Conservation (phyloP, 92 coral and sea anemone genomes). For the Umimayanthus chanpuru region DNA sequence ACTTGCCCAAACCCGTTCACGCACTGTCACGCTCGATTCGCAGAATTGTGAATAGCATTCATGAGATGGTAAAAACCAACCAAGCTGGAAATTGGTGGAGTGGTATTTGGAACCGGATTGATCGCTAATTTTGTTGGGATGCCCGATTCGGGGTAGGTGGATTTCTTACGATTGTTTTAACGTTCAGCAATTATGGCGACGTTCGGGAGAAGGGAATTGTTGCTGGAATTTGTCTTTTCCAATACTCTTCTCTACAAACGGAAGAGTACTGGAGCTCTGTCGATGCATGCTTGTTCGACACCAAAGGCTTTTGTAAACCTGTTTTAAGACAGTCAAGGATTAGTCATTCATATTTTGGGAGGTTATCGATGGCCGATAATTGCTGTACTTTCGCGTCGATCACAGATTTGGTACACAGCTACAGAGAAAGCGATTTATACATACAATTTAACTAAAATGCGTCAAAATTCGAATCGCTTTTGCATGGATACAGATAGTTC, state of each 20-base stretch:
- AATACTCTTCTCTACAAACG: neutral
- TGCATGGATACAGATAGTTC: neutral
- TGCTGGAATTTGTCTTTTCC: neutral
- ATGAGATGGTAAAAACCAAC: neutral
- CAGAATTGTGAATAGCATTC: conserved; percentile 5
- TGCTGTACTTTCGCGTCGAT: neutral
- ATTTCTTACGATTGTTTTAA: neutral
- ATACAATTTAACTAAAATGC: neutral
- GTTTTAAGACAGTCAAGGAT: neutral
- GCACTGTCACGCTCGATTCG: conserved; percentile 25
- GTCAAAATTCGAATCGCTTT: neutral
- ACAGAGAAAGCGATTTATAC: neutral
- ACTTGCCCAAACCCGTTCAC: conserved; percentile 28
- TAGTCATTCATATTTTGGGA: neutral
- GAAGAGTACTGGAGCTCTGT: neutral
- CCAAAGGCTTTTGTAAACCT: conserved; percentile 1
- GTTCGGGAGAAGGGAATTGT: neutral
- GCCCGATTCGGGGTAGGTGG: conserved; percentile 29
- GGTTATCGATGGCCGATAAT: neutral
- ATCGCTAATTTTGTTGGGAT: neutral
- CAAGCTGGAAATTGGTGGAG: neutral
- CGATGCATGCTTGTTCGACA: neutral
- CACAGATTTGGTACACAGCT: neutral
- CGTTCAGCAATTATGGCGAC: neutral
- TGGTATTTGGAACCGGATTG: neutral